These are phyloP conservation scores for Pseudochromis fuscus DNA, from an alignment of 2,797 vertebrate species.

Conservation along the genomic window DNA sequence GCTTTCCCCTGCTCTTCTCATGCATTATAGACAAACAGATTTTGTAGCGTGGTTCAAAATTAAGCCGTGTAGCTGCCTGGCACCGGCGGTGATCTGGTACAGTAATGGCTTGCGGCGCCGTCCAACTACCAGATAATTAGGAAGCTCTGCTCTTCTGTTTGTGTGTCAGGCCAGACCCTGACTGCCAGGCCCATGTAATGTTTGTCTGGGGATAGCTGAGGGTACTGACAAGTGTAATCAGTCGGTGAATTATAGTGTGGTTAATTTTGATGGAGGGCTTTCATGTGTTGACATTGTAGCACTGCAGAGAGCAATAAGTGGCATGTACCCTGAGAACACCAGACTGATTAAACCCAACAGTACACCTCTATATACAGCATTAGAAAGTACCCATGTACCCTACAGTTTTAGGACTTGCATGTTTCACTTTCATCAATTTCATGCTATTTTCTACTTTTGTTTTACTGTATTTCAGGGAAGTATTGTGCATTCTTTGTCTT, in stretches of 20 bases:
- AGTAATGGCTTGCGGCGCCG: constrained; percentile 38
- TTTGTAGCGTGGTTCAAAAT: constrained; percentile 51
- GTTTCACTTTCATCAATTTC: background rate
- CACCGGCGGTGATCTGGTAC: constrained; percentile 31
- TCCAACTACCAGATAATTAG: constrained; percentile 57
- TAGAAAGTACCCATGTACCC: background rate
- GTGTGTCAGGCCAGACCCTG: constrained; percentile 23
- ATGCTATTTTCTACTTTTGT: background rate
- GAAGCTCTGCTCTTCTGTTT: constrained; percentile 15
- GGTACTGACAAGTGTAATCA: background rate
- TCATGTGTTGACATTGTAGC: background rate
- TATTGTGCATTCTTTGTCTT: too few relatives aligned
- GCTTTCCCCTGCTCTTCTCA: constrained; percentile 60
- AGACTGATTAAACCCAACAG: background rate
- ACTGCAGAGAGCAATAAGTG: background rate
- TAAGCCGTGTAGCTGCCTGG: constrained; percentile 43
- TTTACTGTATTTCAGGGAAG: background rate
- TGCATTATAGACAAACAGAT: constrained; percentile 78
- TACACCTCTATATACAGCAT: background rate
- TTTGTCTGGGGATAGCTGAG: constrained; percentile 13
- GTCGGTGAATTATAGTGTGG: constrained; percentile 23
- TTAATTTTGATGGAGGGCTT: constrained; percentile 18
- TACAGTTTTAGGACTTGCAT: background rate
- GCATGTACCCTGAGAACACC: background rate
- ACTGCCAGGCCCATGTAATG: constrained; percentile 8